A percentile compares a stretch with the other conserved stretches of the same genome.
phyloP scores from a whole-genome alignment of 2,113 vertebrate genomes.

The Leiothrix lutea region DNA sequence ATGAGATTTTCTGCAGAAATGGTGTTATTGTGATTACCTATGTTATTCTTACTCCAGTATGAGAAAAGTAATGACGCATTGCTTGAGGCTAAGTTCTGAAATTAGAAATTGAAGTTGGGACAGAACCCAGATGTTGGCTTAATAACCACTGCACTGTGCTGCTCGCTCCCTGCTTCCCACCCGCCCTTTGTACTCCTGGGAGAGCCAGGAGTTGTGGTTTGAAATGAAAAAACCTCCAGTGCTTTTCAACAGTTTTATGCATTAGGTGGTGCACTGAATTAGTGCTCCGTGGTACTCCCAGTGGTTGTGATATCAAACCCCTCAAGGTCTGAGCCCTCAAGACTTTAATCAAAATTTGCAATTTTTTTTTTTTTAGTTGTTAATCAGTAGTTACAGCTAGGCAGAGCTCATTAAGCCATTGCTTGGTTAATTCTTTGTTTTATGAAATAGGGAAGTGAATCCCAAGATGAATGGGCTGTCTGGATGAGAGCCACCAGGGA shows the following conservation, averaged over 20 bases:
- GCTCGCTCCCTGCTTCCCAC: neutral
- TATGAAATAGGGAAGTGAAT: neutral
- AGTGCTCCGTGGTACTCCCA: neutral
- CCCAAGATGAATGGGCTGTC: neutral
- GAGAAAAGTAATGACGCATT: neutral
- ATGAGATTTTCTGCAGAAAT: slow-evolving; percentile 8
- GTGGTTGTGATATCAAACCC: neutral
- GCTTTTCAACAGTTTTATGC: neutral
- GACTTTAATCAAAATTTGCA: neutral
- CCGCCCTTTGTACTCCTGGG: neutral
- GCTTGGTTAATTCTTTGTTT: neutral
- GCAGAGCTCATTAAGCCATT: neutral
- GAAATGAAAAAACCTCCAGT: neutral
- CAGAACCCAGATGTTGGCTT: neutral
- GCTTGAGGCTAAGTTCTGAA: neutral
- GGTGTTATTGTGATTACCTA: neutral
- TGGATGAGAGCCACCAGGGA: neutral
- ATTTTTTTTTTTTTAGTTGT: neutral
- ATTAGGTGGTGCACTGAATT: neutral
- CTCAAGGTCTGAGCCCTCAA: neutral
- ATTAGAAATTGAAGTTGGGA: neutral
- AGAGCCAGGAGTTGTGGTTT: neutral
- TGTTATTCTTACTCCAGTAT: neutral
- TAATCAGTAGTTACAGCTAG: neutral
- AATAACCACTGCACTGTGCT: neutral